phyloP scores from a whole-genome alignment of 2,113 vertebrate genomes.

The Myrmophylax atrothorax region DNA sequence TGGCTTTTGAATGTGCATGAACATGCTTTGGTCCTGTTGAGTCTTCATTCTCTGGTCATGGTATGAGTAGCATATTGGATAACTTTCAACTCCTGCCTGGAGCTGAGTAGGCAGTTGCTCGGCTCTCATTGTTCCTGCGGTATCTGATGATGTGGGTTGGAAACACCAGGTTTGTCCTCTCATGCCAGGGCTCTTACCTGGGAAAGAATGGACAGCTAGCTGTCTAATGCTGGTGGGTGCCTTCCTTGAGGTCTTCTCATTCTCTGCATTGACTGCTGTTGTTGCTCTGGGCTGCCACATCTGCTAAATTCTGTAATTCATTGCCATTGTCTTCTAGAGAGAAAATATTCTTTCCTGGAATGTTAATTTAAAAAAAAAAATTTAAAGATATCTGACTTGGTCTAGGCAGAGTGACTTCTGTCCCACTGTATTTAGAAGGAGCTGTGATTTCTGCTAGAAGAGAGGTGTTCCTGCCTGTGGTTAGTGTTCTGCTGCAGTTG shows the following conservation, averaged over 20 bases:
- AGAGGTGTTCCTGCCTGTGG: background rate
- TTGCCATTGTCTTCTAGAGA: background rate
- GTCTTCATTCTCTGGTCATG: background rate
- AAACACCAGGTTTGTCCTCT: background rate
- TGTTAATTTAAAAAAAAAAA: background rate
- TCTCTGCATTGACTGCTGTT: fast-evolving
- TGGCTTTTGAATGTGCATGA: background rate
- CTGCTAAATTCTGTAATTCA: background rate
- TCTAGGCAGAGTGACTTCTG: background rate
- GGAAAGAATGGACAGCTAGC: background rate
- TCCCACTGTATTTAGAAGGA: background rate
- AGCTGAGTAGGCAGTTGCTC: fast-evolving
- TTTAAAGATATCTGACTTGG: background rate
- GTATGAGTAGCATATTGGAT: fast-evolving
- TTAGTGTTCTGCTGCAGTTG: background rate
- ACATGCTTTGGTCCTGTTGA: fast-evolving
- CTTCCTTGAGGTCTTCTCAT: background rate
- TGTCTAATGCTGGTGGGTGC: background rate
- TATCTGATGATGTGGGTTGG: background rate
- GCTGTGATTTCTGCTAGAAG: background rate
- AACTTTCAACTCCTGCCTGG: background rate
- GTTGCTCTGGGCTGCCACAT: background rate
- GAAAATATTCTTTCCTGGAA: background rate
- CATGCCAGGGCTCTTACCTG: background rate
- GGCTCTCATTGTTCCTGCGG: fast-evolving